Evolutionary conservation across 2,888 invertebrate genomes (phyloP).

Genomic region (Ramazzottius varieornatus): DNA sequence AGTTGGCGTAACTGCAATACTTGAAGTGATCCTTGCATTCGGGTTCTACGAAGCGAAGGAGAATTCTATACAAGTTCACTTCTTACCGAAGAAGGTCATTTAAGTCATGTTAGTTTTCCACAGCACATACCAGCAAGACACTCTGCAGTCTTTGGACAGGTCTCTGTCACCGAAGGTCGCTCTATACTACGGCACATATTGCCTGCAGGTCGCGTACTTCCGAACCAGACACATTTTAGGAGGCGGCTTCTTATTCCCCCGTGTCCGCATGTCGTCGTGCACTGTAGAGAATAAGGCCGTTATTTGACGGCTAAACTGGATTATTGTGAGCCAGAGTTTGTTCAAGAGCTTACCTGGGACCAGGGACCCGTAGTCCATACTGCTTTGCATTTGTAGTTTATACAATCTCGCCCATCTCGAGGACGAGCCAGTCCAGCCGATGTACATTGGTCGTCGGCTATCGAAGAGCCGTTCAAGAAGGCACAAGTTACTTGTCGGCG

Average conservation of each 20-base stretch:
- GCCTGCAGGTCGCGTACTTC: constrained; percentile 52
- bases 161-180: constrained; percentile 47
- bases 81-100: neutral
- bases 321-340: neutral
- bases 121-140: constrained; percentile 32
- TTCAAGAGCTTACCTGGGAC: constrained; percentile 46
- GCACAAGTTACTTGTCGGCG: constrained; percentile 37
- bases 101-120: neutral
- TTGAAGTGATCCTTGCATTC: constrained; percentile 53
- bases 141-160: constrained; percentile 38
- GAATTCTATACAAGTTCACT: neutral
- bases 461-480: constrained; percentile 26
- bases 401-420: constrained; percentile 47
- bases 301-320: neutral
- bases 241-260: constrained; percentile 62
- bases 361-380: constrained; percentile 71
- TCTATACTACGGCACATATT: constrained; percentile 51
- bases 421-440: constrained; percentile 45
- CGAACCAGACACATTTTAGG: constrained; percentile 73
- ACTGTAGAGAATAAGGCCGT: constrained; percentile 21
- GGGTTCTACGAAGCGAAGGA: constrained; percentile 26
- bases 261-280: constrained; percentile 52
- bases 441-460: constrained; percentile 37
- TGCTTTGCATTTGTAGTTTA: constrained; percentile 53
- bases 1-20: constrained; percentile 57